Evolutionary conservation across 92 coral and sea anemone species (phyloP).

Genomic region (Hydrozoanthus gracilis): DNA sequence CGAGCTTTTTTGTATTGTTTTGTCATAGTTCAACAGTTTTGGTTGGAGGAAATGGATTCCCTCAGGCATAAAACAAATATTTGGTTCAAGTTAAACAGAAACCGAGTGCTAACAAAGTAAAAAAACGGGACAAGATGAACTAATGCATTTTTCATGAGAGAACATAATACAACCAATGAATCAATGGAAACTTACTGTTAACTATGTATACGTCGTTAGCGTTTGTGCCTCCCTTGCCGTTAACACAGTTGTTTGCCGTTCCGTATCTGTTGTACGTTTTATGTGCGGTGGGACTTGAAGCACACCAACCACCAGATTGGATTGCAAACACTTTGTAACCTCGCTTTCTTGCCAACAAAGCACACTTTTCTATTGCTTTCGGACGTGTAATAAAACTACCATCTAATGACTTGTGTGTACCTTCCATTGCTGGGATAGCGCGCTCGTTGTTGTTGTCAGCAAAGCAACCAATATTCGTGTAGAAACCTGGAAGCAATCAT

Average conservation of each 20-base stretch:
- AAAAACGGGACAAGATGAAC: no score
- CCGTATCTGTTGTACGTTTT: constrained; percentile 79
- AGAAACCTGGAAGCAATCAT: constrained; percentile 51
- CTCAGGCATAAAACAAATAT: no score
- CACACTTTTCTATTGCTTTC: constrained; percentile 83
- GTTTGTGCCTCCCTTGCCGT: constrained; percentile 87
- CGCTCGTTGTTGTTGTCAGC: constrained; percentile 79
- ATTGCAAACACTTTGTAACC: constrained; percentile 87
- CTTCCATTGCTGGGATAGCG: constrained; percentile 81
- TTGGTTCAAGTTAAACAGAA: no score
- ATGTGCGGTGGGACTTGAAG: constrained; percentile 83
- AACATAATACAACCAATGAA: neutral
- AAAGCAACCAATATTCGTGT: constrained; percentile 83
- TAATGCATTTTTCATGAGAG: neutral
- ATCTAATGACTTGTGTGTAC: constrained; percentile 74
- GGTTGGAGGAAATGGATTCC: no score
- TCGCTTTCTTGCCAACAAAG: constrained; percentile 76
- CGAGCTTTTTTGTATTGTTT: no score
- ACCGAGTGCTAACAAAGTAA: no score
- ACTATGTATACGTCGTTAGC: constrained; percentile 90
- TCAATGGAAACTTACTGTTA: constrained; percentile 56
- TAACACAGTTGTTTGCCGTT: constrained; percentile 79
- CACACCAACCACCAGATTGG: constrained; percentile 96
- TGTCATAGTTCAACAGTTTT: no score
- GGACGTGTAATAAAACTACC: constrained; percentile 79